A percentile compares a stretch with the other conserved stretches of the same genome.
Evolutionary conservation across 2,113 vertebrate genomes (phyloP).

Genomic region (Platichthys flesus): DNA sequence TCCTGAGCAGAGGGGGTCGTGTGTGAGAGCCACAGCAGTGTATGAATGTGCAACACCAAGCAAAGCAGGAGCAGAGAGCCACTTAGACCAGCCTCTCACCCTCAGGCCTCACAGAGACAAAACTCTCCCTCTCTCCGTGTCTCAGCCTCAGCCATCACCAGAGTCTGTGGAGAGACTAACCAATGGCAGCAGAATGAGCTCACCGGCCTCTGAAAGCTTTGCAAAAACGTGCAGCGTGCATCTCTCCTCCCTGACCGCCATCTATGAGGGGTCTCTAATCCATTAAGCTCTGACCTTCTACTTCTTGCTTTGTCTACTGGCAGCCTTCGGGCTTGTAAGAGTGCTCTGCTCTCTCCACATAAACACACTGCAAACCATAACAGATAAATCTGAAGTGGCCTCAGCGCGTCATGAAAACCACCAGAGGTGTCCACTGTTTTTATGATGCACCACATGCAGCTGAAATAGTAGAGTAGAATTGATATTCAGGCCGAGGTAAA

Average conservation of each 20-base stretch:
- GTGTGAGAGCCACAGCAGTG: constrained; percentile 11
- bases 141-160: constrained; percentile 49
- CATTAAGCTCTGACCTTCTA: constrained; percentile 69
- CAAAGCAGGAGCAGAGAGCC: constrained; percentile 39
- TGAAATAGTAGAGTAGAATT: background rate
- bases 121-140: constrained; percentile 40
- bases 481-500: background rate
- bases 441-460: constrained; percentile 4
- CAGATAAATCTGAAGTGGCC: constrained; percentile 25
- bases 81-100: constrained; percentile 38
- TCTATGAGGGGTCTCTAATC: constrained; percentile 41
- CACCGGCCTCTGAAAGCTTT: constrained; percentile 32
- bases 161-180: constrained; percentile 38
- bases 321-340: constrained; percentile 36
- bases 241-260: constrained; percentile 24
- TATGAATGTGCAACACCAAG: constrained; percentile 18
- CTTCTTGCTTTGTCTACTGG: constrained; percentile 68
- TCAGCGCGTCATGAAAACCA: constrained; percentile 3
- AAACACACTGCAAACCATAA: constrained; percentile 14
- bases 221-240: constrained; percentile 6
- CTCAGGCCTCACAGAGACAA: constrained; percentile 51
- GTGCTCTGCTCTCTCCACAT: constrained; percentile 3
- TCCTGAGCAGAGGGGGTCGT: background rate
- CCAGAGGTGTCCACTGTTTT: constrained; percentile 3
- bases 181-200: constrained; percentile 51